Conservation (phyloP, 1,140 invertebrate genomes). For the Polyergus mexicanus region DNA sequence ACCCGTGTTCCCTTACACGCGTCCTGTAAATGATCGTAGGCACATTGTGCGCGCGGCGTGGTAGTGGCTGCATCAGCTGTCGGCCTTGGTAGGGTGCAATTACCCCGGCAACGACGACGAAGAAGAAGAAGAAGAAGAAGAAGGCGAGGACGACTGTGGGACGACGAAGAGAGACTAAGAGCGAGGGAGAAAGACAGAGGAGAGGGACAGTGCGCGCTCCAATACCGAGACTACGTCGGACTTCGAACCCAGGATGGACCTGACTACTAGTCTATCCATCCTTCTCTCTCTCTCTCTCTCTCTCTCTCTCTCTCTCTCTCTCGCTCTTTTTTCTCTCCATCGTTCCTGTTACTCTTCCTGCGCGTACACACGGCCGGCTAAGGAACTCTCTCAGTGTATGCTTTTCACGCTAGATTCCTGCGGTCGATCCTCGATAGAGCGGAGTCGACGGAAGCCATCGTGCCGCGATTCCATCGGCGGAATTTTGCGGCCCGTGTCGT, state of each 20-base stretch:
- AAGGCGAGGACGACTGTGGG: conserved; percentile 53
- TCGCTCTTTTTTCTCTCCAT: conserved; percentile 5
- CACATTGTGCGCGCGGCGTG: conserved; percentile 57
- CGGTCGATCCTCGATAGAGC: conserved; percentile 60
- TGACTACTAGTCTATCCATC: conserved; percentile 61
- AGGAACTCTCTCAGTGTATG: conserved; percentile 50
- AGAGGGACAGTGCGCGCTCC: conserved; percentile 17
- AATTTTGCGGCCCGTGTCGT: conserved; percentile 62
- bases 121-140: conserved; percentile 48
- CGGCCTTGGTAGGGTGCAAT: conserved; percentile 86
- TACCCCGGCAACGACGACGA: conserved; percentile 83
- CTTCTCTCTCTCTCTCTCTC: conserved; percentile 27
- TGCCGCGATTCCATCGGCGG: conserved; percentile 67
- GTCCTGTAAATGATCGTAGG: conserved; percentile 59
- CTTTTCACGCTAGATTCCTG: conserved; percentile 64
- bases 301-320: no score
- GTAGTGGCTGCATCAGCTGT: conserved; percentile 85
- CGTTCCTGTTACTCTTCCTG: conserved; percentile 56
- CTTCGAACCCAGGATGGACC: conserved; percentile 74
- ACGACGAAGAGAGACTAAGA: conserved; percentile 21
- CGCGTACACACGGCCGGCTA: conserved; percentile 43
- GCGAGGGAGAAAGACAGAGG: conserved; percentile 37
- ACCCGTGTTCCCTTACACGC: conserved; percentile 34
- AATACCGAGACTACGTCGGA: conserved; percentile 62
- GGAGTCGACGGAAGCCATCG: conserved; percentile 41